Evolutionary conservation across 2,797 vertebrate species (phyloP).

Genomic region (Pangasius djambal): DNA sequence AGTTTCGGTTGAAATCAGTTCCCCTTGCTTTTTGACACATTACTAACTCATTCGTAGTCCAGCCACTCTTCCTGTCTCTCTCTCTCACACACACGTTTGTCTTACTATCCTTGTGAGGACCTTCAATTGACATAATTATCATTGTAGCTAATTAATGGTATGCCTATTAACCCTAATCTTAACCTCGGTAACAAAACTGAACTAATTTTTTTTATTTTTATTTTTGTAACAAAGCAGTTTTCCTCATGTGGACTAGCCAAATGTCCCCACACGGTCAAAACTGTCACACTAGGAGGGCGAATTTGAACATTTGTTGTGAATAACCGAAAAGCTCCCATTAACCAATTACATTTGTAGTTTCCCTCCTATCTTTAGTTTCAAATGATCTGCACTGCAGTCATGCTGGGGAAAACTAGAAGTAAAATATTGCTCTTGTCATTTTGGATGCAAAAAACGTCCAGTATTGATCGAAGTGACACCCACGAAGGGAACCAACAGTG

Average conservation of each 20-base stretch:
- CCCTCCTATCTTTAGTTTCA: neutral
- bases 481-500: too few relatives aligned
- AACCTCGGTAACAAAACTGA: too few relatives aligned
- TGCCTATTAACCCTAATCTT: neutral
- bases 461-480: neutral
- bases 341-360: neutral
- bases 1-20: slow-evolving; percentile 25
- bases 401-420: neutral
- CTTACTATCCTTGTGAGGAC: neutral
- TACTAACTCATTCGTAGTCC: slow-evolving; percentile 2
- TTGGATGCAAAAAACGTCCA: neutral
- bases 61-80: neutral
- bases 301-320: neutral
- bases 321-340: neutral
- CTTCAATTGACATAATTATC: neutral
- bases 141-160: neutral
- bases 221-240: neutral
- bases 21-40: slow-evolving; percentile 21
- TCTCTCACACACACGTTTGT: neutral
- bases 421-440: neutral
- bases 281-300: neutral
- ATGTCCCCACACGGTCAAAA: neutral
- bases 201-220: neutral
- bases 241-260: neutral
- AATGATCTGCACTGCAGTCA: neutral